Evolutionary conservation across 2,797 vertebrate species (phyloP).

Genomic region (Botia almorhae): DNA sequence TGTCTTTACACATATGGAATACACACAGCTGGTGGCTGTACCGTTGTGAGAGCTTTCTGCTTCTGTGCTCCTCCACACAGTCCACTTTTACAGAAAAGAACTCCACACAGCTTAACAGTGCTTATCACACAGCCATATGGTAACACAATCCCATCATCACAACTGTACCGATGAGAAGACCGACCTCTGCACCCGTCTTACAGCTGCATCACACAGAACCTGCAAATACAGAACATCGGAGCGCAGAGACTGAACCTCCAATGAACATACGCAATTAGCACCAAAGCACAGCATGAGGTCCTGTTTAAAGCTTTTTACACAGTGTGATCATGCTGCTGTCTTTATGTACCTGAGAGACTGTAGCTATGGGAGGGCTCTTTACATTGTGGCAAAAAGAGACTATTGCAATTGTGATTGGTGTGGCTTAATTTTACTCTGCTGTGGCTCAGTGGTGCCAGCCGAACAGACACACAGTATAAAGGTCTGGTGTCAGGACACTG

Average conservation of each 20-base stretch:
- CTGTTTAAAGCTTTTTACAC: conserved; percentile 25
- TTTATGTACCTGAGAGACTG: conserved; percentile 32
- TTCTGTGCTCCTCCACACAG: background rate
- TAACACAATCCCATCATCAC: conserved; percentile 7
- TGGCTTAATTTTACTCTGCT: conserved; percentile 42
- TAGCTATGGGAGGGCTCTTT: conserved; percentile 15
- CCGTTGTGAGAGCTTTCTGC: conserved; percentile 9
- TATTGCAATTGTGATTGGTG: conserved; percentile 32
- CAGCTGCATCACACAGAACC: background rate
- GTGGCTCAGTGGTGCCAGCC: conserved; percentile 17
- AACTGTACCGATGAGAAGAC: background rate
- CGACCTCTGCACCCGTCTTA: background rate
- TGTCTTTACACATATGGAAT: conserved; percentile 33
- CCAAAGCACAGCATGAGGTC: conserved; percentile 39
- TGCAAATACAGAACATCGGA: conserved; percentile 8
- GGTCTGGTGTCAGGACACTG: conserved; percentile 45
- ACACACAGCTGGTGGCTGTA: conserved; percentile 31
- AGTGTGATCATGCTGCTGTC: conserved; percentile 8
- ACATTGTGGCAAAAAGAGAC: conserved; percentile 38
- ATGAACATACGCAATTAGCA: conserved; percentile 53
- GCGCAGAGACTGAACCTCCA: conserved; percentile 23
- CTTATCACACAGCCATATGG: background rate
- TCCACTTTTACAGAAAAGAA: background rate
- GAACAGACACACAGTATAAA: conserved; percentile 36
- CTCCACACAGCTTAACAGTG: background rate